A percentile compares a stretch with the other conserved stretches of the same genome.
Evolutionary conservation across 2,888 invertebrate genomes (phyloP).

Genomic region (Branchipolynoe longqiensis): DNA sequence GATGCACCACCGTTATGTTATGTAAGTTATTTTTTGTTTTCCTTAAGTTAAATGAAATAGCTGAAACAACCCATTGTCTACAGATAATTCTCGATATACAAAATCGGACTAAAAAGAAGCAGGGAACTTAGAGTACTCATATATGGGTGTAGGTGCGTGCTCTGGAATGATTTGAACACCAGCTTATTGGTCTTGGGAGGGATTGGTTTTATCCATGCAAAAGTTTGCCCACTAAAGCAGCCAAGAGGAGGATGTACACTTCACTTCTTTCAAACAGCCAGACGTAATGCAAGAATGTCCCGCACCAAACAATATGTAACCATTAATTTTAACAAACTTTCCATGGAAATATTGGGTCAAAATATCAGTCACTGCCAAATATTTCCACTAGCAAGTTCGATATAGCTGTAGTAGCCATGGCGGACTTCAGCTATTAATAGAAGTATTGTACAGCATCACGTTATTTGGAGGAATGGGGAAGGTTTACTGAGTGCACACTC

Average conservation of each 20-base stretch:
- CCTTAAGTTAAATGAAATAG: too few species aligned
- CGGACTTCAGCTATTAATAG: background rate
- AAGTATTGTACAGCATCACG: background rate
- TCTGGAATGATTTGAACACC: conserved; percentile 14
- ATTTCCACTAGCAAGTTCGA: background rate
- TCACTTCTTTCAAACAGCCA: conserved; percentile 8
- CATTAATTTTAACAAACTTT: background rate
- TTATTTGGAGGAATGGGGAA: conserved; percentile 3
- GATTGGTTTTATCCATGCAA: conserved; percentile 41
- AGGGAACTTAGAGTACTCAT: background rate
- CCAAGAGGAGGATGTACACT: conserved; percentile 28
- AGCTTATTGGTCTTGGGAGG: conserved; percentile 2
- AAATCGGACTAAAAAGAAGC: background rate
- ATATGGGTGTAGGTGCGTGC: conserved; percentile 14
- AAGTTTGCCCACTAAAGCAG: conserved; percentile 48
- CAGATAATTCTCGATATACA: background rate
- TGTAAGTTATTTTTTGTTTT: background rate
- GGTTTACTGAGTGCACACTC: conserved; percentile 8
- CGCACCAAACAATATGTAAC: background rate
- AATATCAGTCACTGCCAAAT: too few species aligned
- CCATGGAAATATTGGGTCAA: background rate
- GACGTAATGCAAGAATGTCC: conserved; percentile 45
- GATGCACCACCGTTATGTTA: background rate
- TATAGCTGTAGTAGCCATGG: too few species aligned
- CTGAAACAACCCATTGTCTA: background rate